A percentile compares a stretch with the other conserved stretches of the same genome.
These are phyloP conservation scores for Eulemur albifrons DNA, from an alignment of 2,797 vertebrate genomes.

Conservation along the genomic window DNA sequence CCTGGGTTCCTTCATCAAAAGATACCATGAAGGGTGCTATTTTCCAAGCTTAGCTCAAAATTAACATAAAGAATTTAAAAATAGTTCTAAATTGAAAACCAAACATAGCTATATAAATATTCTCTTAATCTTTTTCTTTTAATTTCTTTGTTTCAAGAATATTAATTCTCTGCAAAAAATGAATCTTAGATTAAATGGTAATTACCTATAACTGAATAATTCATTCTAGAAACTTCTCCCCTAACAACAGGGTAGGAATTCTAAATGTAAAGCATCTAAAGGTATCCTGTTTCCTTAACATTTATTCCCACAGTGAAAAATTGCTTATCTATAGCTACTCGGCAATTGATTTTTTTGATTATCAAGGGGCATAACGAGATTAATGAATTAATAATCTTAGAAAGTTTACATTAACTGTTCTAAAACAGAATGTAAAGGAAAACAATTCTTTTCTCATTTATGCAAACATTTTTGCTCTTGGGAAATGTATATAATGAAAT, in stretches of 20 bases:
- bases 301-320: background rate
- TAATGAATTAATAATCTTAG: background rate
- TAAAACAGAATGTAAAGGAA: background rate
- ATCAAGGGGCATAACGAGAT: background rate
- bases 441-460: background rate
- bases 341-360: background rate
- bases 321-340: background rate
- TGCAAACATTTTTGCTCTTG: background rate
- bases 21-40: background rate
- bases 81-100: background rate
- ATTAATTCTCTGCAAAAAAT: background rate
- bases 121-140: background rate
- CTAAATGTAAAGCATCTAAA: background rate
- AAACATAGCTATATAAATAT: background rate
- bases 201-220: background rate
- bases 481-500: background rate
- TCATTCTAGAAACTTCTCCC: background rate
- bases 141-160: constrained; percentile 7
- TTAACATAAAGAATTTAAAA: background rate
- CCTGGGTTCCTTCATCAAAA: background rate
- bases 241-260: background rate
- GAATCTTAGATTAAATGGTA: background rate
- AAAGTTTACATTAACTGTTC: background rate
- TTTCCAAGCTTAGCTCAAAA: constrained; percentile 38
- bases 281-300: background rate